Percentiles rank a stretch among this genome's conserved stretches.
Conservation (phyloP, 1,140 invertebrate genomes). For the Panulirus ornatus region DNA sequence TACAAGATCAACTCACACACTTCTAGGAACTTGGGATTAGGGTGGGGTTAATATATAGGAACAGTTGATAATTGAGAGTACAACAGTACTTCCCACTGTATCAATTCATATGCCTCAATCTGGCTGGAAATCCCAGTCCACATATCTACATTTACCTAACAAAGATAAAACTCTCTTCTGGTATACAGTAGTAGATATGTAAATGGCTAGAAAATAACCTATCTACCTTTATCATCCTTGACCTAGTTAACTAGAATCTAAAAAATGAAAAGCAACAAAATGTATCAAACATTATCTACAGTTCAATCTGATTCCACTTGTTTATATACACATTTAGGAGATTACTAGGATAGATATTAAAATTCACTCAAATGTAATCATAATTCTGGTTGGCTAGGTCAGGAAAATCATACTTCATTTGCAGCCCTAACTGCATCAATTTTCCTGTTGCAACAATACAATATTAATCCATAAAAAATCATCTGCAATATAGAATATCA, state of each 20-base stretch:
- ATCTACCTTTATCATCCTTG: background rate
- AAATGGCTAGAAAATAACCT: background rate
- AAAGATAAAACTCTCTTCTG: background rate
- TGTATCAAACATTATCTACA: background rate
- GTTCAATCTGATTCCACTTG: background rate
- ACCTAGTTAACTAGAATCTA: background rate
- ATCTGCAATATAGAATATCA: background rate
- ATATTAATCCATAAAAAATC: background rate
- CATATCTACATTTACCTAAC: background rate
- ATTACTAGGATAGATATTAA: background rate
- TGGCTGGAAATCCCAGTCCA: background rate
- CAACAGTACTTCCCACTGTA: background rate
- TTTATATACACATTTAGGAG: background rate
- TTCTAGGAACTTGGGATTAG: conserved; percentile 14
- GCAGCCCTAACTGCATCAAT: background rate
- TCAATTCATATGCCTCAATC: background rate
- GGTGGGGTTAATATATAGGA: conserved; percentile 18
- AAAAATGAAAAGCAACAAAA: too few species aligned
- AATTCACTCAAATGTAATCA: background rate
- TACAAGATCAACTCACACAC: conserved; percentile 9
- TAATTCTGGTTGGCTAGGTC: background rate
- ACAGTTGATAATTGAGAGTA: background rate
- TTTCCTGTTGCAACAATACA: background rate
- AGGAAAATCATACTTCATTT: background rate
- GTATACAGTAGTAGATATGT: conserved; percentile 4